Evolutionary conservation across 2,888 invertebrate genomes (phyloP), one percentile per base, ranked within the genome.

Genomic region (Phasia obesa): DNA sequence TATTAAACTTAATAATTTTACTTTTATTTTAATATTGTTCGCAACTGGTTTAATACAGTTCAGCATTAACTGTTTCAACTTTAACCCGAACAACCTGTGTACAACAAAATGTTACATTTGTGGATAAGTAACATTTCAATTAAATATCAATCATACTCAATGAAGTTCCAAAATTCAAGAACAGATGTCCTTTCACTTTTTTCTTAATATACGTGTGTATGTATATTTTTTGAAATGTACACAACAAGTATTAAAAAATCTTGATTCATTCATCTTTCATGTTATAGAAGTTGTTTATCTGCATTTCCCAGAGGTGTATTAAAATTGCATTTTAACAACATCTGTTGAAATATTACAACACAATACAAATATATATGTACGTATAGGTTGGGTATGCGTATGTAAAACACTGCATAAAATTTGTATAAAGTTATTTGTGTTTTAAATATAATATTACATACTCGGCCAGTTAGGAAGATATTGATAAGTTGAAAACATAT

Each of bases 261-360:
- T n/a, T 42, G 3, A 13, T 42, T 42, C 3, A 1, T 27, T 27
- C 27, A 27, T 27, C n/a, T 42, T 42, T 42, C 15, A 13, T 42
- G 13, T 42, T 42, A 42, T 42, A 13, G 4, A 42, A 42, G 11
- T 13, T 38, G 13, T 38, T 38, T 38, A 38, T 38, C 13, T 38
- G 38, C 11, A 11, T 35, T 35, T 35, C 35, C 6, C 11, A 35
- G 35, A 11, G 35, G 2, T 9, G 35, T 35, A 11, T 35, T 5
- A 35, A 35, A 11, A 27, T 27, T 27, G 27, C 27, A 27, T 53
- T 47, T 53, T 15, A 23, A 51, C 17, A 73, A 49, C 49, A 60
- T 38, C 25, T 62, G 62, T n/a, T 51, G 21, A 42, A 53, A 31
- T 49, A 49, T 71, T 49, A 35, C 17, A 49, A 35, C 11, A 42